A percentile compares a stretch with the other conserved stretches of the same genome.
Conservation (phyloP, 1,140 invertebrate species). For the Nylanderia fulva region DNA sequence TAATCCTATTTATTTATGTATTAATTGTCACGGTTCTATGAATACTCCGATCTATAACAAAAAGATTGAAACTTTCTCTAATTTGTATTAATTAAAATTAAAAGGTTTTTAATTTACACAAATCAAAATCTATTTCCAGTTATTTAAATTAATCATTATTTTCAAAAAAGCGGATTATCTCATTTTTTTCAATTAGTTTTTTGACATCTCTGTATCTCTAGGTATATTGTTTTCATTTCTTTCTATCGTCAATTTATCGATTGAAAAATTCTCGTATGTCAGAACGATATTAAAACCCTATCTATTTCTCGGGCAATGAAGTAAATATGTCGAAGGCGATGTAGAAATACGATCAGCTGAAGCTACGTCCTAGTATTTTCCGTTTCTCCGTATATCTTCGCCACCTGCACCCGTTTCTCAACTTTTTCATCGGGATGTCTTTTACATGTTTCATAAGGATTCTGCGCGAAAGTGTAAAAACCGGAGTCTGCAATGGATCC, state of each 20-base stretch:
- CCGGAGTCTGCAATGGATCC: conserved; percentile 62
- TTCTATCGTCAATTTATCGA: conserved; percentile 14
- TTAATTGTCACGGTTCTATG: background rate
- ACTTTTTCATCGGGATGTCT: conserved; percentile 74
- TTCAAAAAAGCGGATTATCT: background rate
- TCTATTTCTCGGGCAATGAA: conserved; percentile 47
- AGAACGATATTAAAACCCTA: conserved; percentile 65
- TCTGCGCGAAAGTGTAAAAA: conserved; percentile 72
- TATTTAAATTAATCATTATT: background rate
- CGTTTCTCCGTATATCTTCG: conserved; percentile 74
- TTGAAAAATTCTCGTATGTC: conserved; percentile 34
- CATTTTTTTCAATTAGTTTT: conserved; percentile 11
- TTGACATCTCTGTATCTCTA: background rate
- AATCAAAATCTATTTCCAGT: background rate
- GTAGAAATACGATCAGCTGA: conserved; percentile 74
- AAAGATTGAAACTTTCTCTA: background rate
- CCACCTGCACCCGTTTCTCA: conserved; percentile 76
- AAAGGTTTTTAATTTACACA: background rate
- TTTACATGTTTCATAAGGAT: conserved; percentile 76
- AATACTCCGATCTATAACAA: background rate
- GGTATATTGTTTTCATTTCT: background rate
- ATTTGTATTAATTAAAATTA: background rate
- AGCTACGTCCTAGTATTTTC: conserved; percentile 72
- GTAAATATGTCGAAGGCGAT: conserved; percentile 60
- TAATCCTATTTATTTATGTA: background rate